Evolutionary conservation across 1,140 invertebrate species (phyloP).

Genomic region (Adelges cooleyi): DNA sequence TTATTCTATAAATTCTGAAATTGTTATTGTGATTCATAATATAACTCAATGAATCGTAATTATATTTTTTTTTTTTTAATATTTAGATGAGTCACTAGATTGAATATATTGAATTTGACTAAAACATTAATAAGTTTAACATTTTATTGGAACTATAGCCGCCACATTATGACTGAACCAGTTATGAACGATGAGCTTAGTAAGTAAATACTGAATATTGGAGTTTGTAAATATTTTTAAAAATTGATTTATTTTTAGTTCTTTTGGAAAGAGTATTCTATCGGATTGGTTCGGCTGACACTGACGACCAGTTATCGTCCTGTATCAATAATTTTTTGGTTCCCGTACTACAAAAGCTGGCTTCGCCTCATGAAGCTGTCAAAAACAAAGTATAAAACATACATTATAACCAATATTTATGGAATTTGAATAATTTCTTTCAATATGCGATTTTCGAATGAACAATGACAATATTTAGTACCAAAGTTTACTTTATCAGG

Average conservation of each 20-base stretch:
- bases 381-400: conserved; percentile 64
- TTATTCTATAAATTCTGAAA: no score
- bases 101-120: neutral
- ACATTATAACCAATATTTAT: no score
- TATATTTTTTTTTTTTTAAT: neutral
- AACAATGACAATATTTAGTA: no score
- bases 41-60: neutral
- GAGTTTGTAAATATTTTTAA: neutral
- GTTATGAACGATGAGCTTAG: neutral
- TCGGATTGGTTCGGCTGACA: conserved; percentile 72
- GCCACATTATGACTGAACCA: neutral
- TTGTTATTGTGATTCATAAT: neutral
- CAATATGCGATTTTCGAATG: no score
- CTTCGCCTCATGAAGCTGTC: conserved; percentile 72
- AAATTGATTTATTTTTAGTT: conserved; percentile 29
- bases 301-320: conserved; percentile 74
- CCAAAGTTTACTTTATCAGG: neutral
- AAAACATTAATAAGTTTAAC: neutral
- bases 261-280: conserved; percentile 74
- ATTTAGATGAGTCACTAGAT: no score
- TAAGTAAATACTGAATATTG: neutral
- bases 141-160: neutral
- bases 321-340: conserved; percentile 73
- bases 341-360: conserved; percentile 78
- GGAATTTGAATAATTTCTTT: no score